These are phyloP conservation scores for Ochotona curzoniae DNA, from an alignment of 2,113 vertebrate genomes.

Conservation along the genomic window DNA sequence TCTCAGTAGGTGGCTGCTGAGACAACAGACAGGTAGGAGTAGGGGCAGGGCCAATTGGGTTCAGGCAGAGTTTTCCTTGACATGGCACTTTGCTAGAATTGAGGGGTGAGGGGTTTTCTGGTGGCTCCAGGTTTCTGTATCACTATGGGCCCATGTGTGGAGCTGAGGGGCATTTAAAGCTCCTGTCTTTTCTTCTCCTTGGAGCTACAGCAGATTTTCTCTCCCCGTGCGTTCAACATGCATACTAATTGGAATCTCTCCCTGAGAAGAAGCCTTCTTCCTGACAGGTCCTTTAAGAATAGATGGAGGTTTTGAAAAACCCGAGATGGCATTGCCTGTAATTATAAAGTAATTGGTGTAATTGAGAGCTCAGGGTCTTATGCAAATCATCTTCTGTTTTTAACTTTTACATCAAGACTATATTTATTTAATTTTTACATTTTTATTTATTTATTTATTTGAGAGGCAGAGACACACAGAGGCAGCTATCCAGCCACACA, in stretches of 20 bases:
- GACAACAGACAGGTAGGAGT: background rate
- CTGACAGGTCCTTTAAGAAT: slow-evolving; percentile 79
- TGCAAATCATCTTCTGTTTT: slow-evolving; percentile 78
- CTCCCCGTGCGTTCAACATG: background rate
- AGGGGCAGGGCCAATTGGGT: background rate
- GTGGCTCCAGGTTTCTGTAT: background rate
- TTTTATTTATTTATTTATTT: too few species aligned
- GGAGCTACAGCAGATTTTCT: slow-evolving; percentile 43
- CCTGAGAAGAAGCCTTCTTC: slow-evolving; percentile 72
- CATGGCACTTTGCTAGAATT: background rate
- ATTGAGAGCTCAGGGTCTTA: slow-evolving; percentile 83
- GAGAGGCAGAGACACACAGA: too few species aligned
- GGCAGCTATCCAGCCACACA: too few species aligned
- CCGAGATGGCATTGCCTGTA: slow-evolving; percentile 79
- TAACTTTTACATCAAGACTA: slow-evolving; percentile 60
- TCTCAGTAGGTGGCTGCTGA: background rate
- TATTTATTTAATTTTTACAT: background rate
- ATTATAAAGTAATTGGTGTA: slow-evolving; percentile 85
- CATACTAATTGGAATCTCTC: slow-evolving; percentile 81
- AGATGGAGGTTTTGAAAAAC: slow-evolving; percentile 80
- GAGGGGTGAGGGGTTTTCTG: background rate
- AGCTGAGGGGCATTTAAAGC: background rate
- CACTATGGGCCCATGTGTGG: background rate
- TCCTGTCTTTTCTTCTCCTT: background rate
- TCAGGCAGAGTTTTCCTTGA: background rate